A percentile compares a stretch with the other conserved stretches of the same genome.
phyloP scores from a whole-genome alignment of 2,888 invertebrate genomes.

The Cerastoderma edule region DNA sequence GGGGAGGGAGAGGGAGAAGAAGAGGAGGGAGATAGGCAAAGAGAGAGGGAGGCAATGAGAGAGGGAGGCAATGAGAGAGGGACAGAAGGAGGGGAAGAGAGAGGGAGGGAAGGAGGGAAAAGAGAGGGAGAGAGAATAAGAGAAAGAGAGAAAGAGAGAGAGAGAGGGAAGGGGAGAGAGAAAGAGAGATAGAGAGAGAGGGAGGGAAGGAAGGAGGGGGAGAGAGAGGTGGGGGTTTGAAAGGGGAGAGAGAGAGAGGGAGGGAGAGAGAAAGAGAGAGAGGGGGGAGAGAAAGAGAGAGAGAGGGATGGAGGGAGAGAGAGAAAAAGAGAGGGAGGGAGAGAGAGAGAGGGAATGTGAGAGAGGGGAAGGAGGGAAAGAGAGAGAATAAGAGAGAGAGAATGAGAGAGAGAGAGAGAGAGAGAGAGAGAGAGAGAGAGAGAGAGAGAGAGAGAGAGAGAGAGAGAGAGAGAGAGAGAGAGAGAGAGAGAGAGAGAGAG shows the following conservation, averaged over 20 bases:
- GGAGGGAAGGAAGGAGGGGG: background rate
- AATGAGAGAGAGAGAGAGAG: background rate
- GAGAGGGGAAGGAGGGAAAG: background rate
- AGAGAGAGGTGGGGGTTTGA: slow-evolving; percentile 11
- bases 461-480: background rate
- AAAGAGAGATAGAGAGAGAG: background rate
- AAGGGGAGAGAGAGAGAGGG: slow-evolving; percentile 6
- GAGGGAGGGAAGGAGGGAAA: no score
- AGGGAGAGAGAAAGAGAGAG: background rate
- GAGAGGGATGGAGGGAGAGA: slow-evolving; percentile 5
- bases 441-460: background rate
- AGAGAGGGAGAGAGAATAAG: no score
- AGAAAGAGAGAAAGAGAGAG: background rate
- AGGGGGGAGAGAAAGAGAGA: background rate
- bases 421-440: background rate
- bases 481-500: background rate
- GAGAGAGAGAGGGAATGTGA: slow-evolving; percentile 8
- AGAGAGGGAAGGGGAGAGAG: background rate
- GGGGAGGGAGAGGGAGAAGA: no score
- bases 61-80: no score
- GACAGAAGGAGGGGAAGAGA: no score
- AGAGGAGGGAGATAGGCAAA: no score
- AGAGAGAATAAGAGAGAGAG: background rate
- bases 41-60: no score
- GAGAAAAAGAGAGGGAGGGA: slow-evolving; percentile 16